Conservation (phyloP, 2,797 vertebrate species). For the Melanogrammus aeglefinus region DNA sequence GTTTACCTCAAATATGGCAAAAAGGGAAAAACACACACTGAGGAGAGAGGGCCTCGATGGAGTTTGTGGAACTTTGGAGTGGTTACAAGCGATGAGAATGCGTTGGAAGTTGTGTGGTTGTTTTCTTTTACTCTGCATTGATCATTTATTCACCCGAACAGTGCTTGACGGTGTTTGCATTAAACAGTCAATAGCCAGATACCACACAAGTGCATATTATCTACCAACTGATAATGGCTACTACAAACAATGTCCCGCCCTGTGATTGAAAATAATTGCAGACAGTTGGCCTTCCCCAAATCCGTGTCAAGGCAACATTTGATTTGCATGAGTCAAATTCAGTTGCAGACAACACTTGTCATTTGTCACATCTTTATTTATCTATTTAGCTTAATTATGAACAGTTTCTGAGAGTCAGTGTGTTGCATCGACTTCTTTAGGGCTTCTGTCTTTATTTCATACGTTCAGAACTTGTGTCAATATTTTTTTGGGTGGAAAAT, state of each 20-base stretch:
- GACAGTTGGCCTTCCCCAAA: constrained; percentile 58
- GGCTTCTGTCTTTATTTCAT: neutral
- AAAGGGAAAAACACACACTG: constrained; percentile 43
- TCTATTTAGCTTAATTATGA: neutral
- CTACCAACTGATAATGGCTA: constrained; percentile 73
- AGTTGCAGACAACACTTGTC: neutral
- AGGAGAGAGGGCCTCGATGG: constrained; percentile 26
- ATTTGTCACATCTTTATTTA: neutral
- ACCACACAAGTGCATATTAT: constrained; percentile 60
- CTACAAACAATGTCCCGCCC: constrained; percentile 78
- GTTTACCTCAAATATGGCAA: constrained; percentile 66
- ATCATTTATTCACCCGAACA: constrained; percentile 18
- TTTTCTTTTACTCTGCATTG: neutral
- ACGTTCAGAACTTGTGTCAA: neutral
- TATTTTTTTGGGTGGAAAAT: no score
- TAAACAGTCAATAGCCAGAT: constrained; percentile 35
- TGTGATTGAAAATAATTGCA: constrained; percentile 77
- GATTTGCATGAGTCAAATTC: constrained; percentile 26
- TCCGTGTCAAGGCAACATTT: constrained; percentile 36
- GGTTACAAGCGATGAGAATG: neutral
- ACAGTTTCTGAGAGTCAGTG: neutral
- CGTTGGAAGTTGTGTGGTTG: neutral
- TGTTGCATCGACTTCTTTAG: neutral
- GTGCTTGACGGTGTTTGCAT: constrained; percentile 32
- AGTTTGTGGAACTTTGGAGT: neutral